Evolutionary conservation across 1,140 invertebrate genomes (phyloP), one percentile per base, ranked within the genome.

Genomic region (Sycobia sp.): DNA sequence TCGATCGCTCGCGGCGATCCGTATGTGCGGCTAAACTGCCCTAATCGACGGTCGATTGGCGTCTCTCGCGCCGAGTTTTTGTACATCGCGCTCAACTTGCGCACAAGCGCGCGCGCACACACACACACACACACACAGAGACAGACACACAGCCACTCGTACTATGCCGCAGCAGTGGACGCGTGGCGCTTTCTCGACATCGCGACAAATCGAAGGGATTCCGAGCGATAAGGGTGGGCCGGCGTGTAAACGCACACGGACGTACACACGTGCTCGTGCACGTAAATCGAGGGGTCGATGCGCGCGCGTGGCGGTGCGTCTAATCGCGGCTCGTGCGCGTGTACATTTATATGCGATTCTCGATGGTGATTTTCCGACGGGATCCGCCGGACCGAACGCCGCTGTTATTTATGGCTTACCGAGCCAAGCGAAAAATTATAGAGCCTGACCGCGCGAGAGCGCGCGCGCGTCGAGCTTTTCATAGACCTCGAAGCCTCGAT

Each of bases 11-110:
- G 44, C 14, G n/a, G n/a, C 36, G 11, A 11, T 23, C 14, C 4
- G 29, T 36, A 49, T 36, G 44, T 44, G 44, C 39, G 41, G 50
- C 50, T 53, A 62, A 62, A 62, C 39, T 62, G 50, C 22, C 50
- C 59, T 62, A 62, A 62, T 62, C 49, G 59, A 8, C 49, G 27
- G n/a, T n/a, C n/a, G n/a, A n/a, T n/a, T n/a, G n/a, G 25, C 38
- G 29, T 14, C 10, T 23, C 22, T 9, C 50, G 9, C 43, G 38
- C 27, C n/a, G n/a, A n/a, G n/a, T n/a, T n/a, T n/a, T n/a, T n/a
- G n/a, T n/a, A n/a, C n/a, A n/a, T n/a, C n/a, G n/a, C n/a, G n/a
- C n/a, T n/a, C n/a, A n/a, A n/a, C n/a, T n/a, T n/a, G n/a, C n/a
- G n/a, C n/a, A n/a, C n/a, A n/a, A n/a, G n/a, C n/a, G n/a, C n/a